These are phyloP conservation scores for Candidula unifasciata DNA, from an alignment of 2,888 invertebrate genomes.

Conservation along the genomic window DNA sequence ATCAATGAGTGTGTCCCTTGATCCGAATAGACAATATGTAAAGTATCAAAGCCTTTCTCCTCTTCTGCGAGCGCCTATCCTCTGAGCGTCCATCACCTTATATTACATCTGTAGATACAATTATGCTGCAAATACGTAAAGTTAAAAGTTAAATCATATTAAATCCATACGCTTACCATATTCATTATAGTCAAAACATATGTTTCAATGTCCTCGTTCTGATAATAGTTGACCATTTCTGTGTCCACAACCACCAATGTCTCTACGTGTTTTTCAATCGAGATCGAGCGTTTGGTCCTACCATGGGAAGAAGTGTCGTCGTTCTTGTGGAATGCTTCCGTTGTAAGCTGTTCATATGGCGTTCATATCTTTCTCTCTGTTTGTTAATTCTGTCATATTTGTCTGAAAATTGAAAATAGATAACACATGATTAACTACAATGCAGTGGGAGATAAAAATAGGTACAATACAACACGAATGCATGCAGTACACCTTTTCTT, in stretches of 20 bases:
- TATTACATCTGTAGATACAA: not conserved
- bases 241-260: constrained; percentile 91
- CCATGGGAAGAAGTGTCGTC: constrained; percentile 16
- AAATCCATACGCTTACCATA: constrained; percentile 83
- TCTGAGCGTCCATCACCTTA: too few relatives aligned
- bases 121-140: not conserved
- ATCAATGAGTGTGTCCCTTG: too few relatives aligned
- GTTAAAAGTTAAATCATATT: not conserved
- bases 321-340: constrained; percentile 9
- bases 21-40: too few relatives aligned
- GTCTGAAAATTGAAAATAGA: constrained; percentile 49
- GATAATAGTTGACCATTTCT: constrained; percentile 91
- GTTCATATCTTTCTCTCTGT: constrained; percentile 66
- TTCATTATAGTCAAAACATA: constrained; percentile 95
- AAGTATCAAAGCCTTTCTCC: too few relatives aligned
- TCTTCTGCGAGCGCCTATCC: too few relatives aligned
- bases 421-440: too few relatives aligned
- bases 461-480: too few relatives aligned
- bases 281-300: constrained; percentile 74
- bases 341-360: constrained; percentile 51
- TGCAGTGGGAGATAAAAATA: too few relatives aligned
- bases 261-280: constrained; percentile 83
- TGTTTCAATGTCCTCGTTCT: constrained; percentile 87
- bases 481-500: too few relatives aligned
- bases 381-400: constrained; percentile 50